Conservation (phyloP, 2,113 vertebrate species). For the Sebastes schlegelii region DNA sequence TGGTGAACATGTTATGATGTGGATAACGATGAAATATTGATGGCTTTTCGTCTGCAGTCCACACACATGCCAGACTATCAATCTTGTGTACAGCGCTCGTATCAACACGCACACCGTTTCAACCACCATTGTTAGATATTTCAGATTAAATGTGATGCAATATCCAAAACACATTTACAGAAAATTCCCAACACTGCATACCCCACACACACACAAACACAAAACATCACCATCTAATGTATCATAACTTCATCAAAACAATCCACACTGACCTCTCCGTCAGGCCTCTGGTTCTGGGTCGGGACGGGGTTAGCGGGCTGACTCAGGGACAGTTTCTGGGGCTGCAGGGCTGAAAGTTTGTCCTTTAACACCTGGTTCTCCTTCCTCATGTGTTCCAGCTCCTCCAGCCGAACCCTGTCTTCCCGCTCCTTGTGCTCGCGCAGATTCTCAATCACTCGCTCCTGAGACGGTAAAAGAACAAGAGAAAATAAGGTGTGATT, state of each 20-base stretch:
- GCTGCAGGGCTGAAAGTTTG: constrained; percentile 89
- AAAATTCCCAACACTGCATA: not conserved
- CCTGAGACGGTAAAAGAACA: constrained; percentile 78
- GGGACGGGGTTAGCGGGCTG: constrained; percentile 48
- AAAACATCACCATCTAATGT: not conserved
- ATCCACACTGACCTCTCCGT: constrained; percentile 74
- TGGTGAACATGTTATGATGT: constrained; percentile 27
- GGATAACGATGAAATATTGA: constrained; percentile 48
- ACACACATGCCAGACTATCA: constrained; percentile 19
- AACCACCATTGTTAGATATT: constrained; percentile 2
- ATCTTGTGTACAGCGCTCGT: constrained; percentile 2
- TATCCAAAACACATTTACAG: not conserved
- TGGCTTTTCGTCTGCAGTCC: constrained; percentile 36
- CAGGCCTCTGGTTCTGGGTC: constrained; percentile 58
- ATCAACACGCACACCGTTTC: constrained; percentile 14
- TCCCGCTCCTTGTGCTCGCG: constrained; percentile 94
- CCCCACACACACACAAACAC: not conserved
- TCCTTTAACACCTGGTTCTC: constrained; percentile 97
- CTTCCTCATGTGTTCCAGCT: constrained; percentile 92
- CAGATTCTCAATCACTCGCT: constrained; percentile 96
- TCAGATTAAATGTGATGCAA: not conserved
- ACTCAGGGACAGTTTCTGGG: constrained; percentile 55
- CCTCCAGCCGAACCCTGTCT: constrained; percentile 91
- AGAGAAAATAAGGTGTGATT: not conserved
- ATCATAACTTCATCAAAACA: not conserved